Percentiles rank a stretch among this genome's conserved stretches.
Evolutionary conservation across 1,140 invertebrate genomes (phyloP).

Genomic region (Zaprionus capensis): DNA sequence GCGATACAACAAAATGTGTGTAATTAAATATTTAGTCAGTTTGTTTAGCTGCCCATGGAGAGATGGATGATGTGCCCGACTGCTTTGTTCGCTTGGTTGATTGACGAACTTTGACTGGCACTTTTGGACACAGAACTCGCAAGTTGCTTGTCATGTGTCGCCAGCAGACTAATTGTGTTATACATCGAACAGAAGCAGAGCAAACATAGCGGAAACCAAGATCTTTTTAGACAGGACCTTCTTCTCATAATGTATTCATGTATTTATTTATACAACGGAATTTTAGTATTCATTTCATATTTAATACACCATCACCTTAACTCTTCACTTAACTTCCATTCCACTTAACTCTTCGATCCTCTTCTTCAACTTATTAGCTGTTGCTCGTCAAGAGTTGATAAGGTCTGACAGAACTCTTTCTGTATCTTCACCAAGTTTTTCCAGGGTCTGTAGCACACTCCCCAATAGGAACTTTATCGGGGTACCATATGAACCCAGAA

Average conservation of each 20-base stretch:
- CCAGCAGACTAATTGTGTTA: slow-evolving; percentile 13
- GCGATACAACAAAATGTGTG: slow-evolving; percentile 40
- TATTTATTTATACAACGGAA: background rate
- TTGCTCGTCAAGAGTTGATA: background rate
- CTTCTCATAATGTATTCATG: background rate
- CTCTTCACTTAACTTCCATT: background rate
- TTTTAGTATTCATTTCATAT: background rate
- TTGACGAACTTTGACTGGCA: slow-evolving; percentile 37
- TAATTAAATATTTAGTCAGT: slow-evolving; percentile 60
- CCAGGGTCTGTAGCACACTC: background rate
- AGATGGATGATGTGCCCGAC: slow-evolving; percentile 5
- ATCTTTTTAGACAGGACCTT: background rate
- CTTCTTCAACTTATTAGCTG: background rate
- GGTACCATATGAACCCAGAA: slow-evolving; percentile 81
- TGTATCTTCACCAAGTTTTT: background rate
- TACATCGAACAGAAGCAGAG: background rate
- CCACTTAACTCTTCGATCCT: background rate
- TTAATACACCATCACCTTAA: background rate
- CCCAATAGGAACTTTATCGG: background rate
- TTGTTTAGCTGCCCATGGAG: slow-evolving; percentile 19
- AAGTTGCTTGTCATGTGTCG: slow-evolving; percentile 37
- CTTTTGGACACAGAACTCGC: slow-evolving; percentile 11
- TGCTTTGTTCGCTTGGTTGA: slow-evolving; percentile 3
- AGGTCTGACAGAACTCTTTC: background rate
- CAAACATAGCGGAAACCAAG: background rate